Conservation (phyloP, 2,797 vertebrate genomes). For the Sciurus vulgaris region DNA sequence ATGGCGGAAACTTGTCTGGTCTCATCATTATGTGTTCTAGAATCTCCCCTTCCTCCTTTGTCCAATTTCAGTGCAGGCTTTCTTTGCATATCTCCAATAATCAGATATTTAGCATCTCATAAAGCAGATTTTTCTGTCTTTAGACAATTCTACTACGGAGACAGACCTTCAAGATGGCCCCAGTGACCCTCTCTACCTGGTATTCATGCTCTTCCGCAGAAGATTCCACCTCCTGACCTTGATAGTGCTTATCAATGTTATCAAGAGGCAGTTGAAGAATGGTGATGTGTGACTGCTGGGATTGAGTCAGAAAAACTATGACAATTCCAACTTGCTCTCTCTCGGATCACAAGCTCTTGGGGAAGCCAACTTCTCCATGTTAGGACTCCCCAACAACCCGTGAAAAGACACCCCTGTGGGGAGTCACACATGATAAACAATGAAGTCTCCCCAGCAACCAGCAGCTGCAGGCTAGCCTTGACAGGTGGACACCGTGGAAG, state of each 20-base stretch:
- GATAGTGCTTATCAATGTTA: neutral
- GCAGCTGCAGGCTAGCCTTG: neutral
- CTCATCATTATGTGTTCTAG: neutral
- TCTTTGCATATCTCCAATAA: neutral
- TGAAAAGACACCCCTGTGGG: fast-evolving
- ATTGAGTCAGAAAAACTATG: neutral
- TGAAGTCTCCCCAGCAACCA: neutral
- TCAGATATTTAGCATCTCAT: neutral
- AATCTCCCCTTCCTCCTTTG: neutral
- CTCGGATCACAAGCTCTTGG: neutral
- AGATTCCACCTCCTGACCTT: neutral
- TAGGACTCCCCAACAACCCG: neutral
- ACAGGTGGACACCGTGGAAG: neutral
- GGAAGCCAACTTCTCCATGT: neutral
- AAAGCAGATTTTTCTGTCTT: neutral
- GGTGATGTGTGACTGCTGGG: neutral
- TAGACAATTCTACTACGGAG: neutral
- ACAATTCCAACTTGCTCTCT: neutral
- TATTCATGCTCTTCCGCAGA: neutral
- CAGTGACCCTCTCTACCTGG: neutral
- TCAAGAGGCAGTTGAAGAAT: neutral
- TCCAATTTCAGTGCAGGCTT: neutral
- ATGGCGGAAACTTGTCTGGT: neutral
- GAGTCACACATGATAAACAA: neutral
- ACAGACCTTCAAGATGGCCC: neutral